Conservation (phyloP, 2,113 vertebrate genomes). For the Chlorodrepanis virens region DNA sequence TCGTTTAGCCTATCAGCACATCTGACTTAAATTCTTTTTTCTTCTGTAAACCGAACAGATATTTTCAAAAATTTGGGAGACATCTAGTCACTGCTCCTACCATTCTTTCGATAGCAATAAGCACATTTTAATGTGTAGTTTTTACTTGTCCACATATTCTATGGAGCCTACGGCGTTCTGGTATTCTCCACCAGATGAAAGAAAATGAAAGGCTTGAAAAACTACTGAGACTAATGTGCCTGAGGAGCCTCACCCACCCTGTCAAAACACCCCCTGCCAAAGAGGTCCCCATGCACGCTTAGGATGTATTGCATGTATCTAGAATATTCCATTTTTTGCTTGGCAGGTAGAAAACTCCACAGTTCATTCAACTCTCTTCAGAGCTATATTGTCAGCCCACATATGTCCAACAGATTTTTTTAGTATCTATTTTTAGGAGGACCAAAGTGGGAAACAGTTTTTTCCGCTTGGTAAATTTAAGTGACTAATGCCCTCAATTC, state of each 20-base stretch:
- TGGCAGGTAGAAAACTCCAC: conserved; percentile 32
- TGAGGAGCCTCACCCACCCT: neutral
- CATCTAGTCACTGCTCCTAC: neutral
- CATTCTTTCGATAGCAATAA: neutral
- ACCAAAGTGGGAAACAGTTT: conserved; percentile 46
- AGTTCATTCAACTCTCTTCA: neutral
- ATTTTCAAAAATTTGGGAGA: neutral
- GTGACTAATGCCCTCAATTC: conserved; percentile 8
- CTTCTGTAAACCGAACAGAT: neutral
- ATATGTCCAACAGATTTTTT: conserved; percentile 60
- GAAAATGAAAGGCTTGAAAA: neutral
- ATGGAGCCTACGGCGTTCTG: fast-evolving
- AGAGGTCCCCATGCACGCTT: neutral
- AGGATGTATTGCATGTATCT: neutral
- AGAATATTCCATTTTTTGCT: neutral
- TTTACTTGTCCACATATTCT: neutral
- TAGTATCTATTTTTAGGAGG: conserved; percentile 45
- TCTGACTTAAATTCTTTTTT: neutral
- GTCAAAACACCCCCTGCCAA: neutral
- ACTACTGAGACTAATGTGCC: neutral
- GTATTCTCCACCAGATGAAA: neutral
- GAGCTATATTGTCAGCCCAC: neutral
- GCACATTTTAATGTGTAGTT: neutral
- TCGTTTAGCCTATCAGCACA: neutral
- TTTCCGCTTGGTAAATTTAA: conserved; percentile 23